A percentile compares a stretch with the other conserved stretches of the same genome.
phyloP scores from a whole-genome alignment of 2,888 invertebrate genomes.

The Ypsolopha scabrella region DNA sequence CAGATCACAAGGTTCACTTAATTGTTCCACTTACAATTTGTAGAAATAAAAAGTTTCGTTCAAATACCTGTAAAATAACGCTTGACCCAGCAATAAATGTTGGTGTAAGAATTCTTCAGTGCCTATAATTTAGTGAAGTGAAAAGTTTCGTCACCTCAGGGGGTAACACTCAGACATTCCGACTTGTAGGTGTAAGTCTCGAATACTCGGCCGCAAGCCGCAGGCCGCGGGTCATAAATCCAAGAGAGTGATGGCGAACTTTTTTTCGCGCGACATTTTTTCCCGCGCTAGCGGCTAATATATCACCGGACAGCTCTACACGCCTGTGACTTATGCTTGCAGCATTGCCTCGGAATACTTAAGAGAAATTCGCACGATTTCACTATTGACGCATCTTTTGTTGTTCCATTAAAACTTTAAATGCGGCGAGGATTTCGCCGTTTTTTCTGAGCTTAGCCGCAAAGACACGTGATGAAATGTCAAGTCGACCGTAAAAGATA shows the following conservation, averaged over 20 bases:
- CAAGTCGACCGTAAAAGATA: slow-evolving; percentile 1
- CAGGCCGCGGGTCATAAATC: slow-evolving; percentile 57
- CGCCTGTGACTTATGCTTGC: slow-evolving; percentile 45
- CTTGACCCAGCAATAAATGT: background rate
- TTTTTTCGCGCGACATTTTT: slow-evolving; percentile 66
- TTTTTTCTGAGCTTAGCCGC: background rate
- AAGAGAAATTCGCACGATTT: background rate
- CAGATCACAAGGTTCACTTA: too few relatives aligned
- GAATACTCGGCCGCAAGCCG: slow-evolving; percentile 47
- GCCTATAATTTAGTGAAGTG: slow-evolving; percentile 64
- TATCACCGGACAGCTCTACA: slow-evolving; percentile 34
- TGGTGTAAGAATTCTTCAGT: background rate
- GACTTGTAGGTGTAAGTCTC: slow-evolving; percentile 34
- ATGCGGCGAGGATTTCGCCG: background rate
- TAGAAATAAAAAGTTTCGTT: too few relatives aligned
- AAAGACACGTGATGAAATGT: background rate
- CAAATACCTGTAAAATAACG: too few relatives aligned
- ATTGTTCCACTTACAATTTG: too few relatives aligned
- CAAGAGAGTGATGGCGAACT: slow-evolving; percentile 56
- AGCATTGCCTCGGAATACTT: background rate
- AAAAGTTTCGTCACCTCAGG: slow-evolving; percentile 65
- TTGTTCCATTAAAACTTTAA: background rate
- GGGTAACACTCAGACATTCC: slow-evolving; percentile 47
- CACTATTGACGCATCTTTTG: background rate
- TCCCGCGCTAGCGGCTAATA: slow-evolving; percentile 63